A percentile compares a stretch with the other conserved stretches of the same genome.
phyloP scores from a whole-genome alignment of 2,888 invertebrate genomes.

The Lysandra bellargus region DNA sequence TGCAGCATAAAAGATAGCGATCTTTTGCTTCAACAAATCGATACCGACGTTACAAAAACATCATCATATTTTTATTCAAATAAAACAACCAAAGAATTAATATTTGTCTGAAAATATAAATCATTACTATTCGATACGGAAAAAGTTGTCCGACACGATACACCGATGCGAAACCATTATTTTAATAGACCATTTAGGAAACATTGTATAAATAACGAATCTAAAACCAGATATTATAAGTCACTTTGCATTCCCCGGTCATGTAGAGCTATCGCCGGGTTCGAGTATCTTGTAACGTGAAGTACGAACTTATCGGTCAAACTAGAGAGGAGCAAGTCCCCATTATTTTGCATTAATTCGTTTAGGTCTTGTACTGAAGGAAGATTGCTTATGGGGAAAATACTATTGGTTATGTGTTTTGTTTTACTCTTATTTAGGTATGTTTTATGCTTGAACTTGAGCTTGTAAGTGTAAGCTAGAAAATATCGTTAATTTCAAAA shows the following conservation, averaged over 20 bases:
- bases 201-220: constrained; percentile 29
- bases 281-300: constrained; percentile 22
- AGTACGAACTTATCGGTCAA: constrained; percentile 25
- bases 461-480: neutral
- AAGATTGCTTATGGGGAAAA: neutral
- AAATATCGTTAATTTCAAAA: neutral
- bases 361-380: constrained; percentile 42
- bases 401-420: neutral
- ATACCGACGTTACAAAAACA: neutral
- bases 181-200: constrained; percentile 27
- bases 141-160: neutral
- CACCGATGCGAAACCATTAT: constrained; percentile 18
- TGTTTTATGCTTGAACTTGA: too few species aligned
- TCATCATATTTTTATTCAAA: neutral
- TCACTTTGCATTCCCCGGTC: constrained; percentile 22
- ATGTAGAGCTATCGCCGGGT: constrained; percentile 18
- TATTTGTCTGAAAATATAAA: constrained; percentile 1
- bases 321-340: constrained; percentile 32
- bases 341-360: constrained; percentile 44
- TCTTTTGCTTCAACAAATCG: neutral
- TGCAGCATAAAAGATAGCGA: neutral
- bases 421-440: neutral
- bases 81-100: neutral
- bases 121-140: neutral
- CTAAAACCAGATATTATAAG: constrained; percentile 30